phyloP scores from a whole-genome alignment of 2,113 vertebrate species.

The Eupsittula cactorum region DNA sequence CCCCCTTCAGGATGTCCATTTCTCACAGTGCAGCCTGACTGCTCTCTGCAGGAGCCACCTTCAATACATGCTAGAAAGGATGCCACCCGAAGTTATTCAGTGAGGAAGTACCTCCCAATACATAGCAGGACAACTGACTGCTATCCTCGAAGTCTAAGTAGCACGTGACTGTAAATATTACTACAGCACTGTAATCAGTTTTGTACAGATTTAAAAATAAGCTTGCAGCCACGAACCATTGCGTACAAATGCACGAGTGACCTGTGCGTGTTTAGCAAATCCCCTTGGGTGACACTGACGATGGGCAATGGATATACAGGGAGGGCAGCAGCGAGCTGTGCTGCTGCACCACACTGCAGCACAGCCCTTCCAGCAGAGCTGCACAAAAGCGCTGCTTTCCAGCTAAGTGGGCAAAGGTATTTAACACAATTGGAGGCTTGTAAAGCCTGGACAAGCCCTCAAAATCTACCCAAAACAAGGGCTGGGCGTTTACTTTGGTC shows the following conservation, averaged over 20 bases:
- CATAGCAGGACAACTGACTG: not conserved
- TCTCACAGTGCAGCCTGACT: not conserved
- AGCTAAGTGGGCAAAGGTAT: fast-evolving
- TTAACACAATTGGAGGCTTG: not conserved
- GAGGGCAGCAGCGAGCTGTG: not conserved
- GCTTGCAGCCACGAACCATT: fast-evolving
- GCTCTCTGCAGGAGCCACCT: not conserved
- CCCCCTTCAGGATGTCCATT: fast-evolving
- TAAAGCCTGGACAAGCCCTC: not conserved
- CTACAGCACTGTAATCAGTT: not conserved
- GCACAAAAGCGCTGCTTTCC: not conserved
- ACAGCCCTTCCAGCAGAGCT: not conserved
- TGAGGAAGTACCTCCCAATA: not conserved
- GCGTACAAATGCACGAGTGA: fast-evolving
- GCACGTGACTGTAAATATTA: not conserved
- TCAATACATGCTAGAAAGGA: not conserved
- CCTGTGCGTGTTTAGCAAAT: fast-evolving
- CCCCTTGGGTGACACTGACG: not conserved
- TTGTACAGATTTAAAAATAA: not conserved
- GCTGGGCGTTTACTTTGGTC: fast-evolving
- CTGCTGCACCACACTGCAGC: not conserved
- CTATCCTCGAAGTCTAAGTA: not conserved
- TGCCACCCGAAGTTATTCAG: not conserved
- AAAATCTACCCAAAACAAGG: not conserved
- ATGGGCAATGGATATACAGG: fast-evolving